Conservation (phyloP, 2,797 vertebrate species). For the Spinus olivaceus region DNA sequence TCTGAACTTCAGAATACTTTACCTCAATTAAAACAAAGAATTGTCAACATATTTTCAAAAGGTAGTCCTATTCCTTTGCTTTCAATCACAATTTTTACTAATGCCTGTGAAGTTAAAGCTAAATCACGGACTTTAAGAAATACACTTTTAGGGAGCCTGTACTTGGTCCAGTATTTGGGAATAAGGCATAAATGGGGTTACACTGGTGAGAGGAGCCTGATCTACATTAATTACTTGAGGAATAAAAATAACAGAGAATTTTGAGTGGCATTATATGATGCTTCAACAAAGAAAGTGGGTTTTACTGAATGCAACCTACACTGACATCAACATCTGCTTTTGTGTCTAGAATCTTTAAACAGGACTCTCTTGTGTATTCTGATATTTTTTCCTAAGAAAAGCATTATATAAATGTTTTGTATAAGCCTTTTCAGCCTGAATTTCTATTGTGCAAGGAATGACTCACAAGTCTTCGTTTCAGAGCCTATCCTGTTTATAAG, state of each 20-base stretch:
- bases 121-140: not conserved
- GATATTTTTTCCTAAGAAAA: not conserved
- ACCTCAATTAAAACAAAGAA: not conserved
- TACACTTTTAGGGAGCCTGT: not conserved
- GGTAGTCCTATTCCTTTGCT: not conserved
- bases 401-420: not conserved
- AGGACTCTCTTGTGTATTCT: not conserved
- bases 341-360: not conserved
- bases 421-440: not conserved
- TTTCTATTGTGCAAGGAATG: not conserved
- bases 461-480: not conserved
- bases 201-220: not conserved
- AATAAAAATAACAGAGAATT: not conserved
- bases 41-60: not conserved
- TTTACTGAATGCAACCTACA: not conserved
- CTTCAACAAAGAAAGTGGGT: not conserved
- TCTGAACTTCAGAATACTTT: not conserved
- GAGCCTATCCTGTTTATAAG: not conserved
- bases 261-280: not conserved
- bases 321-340: not conserved
- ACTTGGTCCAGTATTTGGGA: not conserved
- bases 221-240: not conserved
- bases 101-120: not conserved
- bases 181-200: not conserved
- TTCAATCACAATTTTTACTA: not conserved